Percentiles rank a stretch among this genome's conserved stretches.
Conservation (phyloP, 2,113 vertebrate species). For the Chelonoidis abingdonii region DNA sequence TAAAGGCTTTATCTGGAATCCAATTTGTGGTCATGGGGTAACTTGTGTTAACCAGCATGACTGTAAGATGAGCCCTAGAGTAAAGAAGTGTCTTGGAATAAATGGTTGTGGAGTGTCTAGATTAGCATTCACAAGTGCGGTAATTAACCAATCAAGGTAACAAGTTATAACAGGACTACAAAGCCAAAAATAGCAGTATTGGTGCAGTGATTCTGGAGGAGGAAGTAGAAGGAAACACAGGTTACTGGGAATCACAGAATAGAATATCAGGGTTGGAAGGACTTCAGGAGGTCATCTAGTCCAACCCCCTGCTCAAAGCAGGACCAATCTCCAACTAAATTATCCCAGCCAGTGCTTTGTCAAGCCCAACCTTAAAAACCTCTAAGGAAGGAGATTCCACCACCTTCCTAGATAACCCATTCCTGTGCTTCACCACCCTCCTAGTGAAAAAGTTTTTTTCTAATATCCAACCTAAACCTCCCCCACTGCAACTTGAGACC, state of each 20-base stretch:
- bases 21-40: background rate
- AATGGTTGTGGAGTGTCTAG: background rate
- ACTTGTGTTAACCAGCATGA: background rate
- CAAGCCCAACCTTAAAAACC: no score
- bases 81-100: background rate
- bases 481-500: no score
- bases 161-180: background rate
- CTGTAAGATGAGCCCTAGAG: background rate
- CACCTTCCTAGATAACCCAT: no score
- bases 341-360: no score
- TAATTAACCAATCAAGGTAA: background rate
- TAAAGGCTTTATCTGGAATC: background rate
- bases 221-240: background rate
- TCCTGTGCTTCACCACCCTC: no score
- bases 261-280: no score
- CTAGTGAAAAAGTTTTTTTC: no score
- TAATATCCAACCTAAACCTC: no score
- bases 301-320: no score
- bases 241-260: background rate
- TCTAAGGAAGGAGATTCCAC: no score
- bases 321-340: no score
- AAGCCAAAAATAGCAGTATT: background rate
- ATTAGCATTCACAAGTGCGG: background rate
- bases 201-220: background rate
- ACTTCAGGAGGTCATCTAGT: no score